Evolutionary conservation across 2,797 vertebrate genomes (phyloP).

Genomic region (Sebastes alutus): DNA sequence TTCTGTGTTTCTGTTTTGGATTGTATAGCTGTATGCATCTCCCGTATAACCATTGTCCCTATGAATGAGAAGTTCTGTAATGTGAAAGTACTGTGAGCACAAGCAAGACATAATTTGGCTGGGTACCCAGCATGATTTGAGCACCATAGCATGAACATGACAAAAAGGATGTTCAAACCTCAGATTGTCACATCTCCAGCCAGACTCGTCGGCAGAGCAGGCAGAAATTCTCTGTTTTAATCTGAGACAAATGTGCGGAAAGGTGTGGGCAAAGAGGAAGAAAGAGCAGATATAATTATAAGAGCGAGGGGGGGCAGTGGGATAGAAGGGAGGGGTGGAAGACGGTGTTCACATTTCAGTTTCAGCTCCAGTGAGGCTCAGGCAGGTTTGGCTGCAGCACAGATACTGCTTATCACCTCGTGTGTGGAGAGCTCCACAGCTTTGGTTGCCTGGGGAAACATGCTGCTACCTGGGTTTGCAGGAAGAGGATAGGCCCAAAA

Average conservation of each 20-base stretch:
- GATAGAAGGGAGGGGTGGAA: constrained; percentile 2
- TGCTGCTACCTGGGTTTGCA: constrained; percentile 13
- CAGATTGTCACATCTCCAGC: constrained; percentile 65
- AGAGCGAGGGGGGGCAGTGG: constrained; percentile 29
- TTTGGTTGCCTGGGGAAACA: constrained; percentile 47
- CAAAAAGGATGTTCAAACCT: constrained; percentile 56
- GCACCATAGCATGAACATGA: constrained; percentile 52
- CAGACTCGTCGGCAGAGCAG: constrained; percentile 44
- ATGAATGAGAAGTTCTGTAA: constrained; percentile 23
- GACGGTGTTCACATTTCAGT: constrained; percentile 49
- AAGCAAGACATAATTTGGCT: constrained; percentile 47
- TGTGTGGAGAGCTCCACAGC: constrained; percentile 51
- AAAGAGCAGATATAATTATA: constrained; percentile 64
- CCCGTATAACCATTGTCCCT: background rate
- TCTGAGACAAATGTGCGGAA: constrained; percentile 65
- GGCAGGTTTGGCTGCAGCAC: constrained; percentile 58
- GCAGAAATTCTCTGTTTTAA: constrained; percentile 58
- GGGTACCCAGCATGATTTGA: constrained; percentile 40
- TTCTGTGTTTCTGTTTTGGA: background rate
- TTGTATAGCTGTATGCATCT: background rate
- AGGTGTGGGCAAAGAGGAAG: constrained; percentile 54
- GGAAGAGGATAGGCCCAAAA: constrained; percentile 6
- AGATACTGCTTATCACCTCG: constrained; percentile 66
- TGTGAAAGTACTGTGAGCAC: constrained; percentile 20
- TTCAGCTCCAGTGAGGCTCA: constrained; percentile 50